A percentile compares a stretch with the other conserved stretches of the same genome.
Evolutionary conservation across 2,888 invertebrate genomes (phyloP).

Genomic region (Scaeva pyrastri): DNA sequence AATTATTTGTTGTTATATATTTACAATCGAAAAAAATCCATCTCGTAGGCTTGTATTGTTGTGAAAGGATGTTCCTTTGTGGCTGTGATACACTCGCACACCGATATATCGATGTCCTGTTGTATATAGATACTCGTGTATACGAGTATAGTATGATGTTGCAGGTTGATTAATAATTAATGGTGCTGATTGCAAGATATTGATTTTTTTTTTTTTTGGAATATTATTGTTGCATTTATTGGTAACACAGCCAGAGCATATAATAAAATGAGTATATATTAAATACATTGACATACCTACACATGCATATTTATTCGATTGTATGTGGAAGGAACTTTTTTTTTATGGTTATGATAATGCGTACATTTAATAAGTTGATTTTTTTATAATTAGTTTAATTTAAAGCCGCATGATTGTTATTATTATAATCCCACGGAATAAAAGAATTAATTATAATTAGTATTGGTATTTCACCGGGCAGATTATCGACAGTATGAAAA

Average conservation of each 20-base stretch:
- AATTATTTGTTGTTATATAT: conserved; percentile 29
- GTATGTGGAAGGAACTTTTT: background rate
- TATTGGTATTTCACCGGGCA: conserved; percentile 6
- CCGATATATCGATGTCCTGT: conserved; percentile 13
- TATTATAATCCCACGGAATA: conserved; percentile 18
- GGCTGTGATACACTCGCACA: background rate
- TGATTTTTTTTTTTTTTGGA: conserved; percentile 44
- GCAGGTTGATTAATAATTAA: conserved; percentile 49
- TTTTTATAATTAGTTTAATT: conserved; percentile 31
- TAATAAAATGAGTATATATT: too few species aligned
- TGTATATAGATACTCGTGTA: background rate
- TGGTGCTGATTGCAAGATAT: conserved; percentile 55
- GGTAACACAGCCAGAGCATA: background rate
- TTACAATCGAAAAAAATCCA: conserved; percentile 65
- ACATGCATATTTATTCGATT: background rate
- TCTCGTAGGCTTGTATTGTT: conserved; percentile 73
- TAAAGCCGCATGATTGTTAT: conserved; percentile 25
- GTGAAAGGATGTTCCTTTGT: conserved; percentile 57
- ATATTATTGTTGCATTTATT: conserved; percentile 20
- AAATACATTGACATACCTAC: too few species aligned
- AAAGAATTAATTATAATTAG: conserved; percentile 22
- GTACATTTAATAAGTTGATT: conserved; percentile 4
- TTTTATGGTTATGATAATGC: background rate
- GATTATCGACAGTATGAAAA: conserved; percentile 19
- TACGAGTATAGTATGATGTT: conserved; percentile 23